Percentiles rank a stretch among this genome's conserved stretches.
phyloP scores from a whole-genome alignment of 2,113 vertebrate genomes.

The Peucedramus taeniatus region DNA sequence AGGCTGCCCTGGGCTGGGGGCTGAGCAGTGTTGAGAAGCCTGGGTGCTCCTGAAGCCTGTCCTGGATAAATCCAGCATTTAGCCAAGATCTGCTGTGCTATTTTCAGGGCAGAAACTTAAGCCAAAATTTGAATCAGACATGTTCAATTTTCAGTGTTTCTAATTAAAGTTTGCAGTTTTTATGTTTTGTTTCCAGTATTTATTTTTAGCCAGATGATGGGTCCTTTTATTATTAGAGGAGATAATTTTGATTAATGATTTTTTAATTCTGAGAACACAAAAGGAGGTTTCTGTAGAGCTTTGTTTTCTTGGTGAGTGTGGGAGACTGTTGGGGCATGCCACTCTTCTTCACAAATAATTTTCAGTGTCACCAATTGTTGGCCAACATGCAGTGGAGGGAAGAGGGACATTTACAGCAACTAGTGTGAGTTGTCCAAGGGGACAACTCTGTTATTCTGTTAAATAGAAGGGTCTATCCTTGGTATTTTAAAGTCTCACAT shows the following conservation, averaged over 20 bases:
- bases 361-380: neutral
- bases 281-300: conserved; percentile 10
- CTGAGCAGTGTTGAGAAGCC: neutral
- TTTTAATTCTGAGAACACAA: conserved; percentile 23
- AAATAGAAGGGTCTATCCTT: neutral
- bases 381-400: neutral
- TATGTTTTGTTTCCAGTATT: conserved; percentile 29
- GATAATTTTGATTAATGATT: conserved; percentile 47
- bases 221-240: conserved; percentile 39
- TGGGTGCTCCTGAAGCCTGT: neutral
- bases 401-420: neutral
- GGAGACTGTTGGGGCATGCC: neutral
- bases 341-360: conserved; percentile 1
- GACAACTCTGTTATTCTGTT: too few relatives aligned
- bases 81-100: neutral
- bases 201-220: conserved; percentile 52
- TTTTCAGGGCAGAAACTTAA: conserved; percentile 7
- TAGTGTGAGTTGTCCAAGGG: neutral
- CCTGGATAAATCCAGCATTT: neutral
- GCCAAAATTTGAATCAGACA: conserved; percentile 36
- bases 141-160: conserved; percentile 25
- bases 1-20: neutral
- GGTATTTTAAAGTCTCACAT: neutral
- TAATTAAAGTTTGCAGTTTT: conserved; percentile 44
- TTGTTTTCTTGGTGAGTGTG: neutral